Evolutionary conservation across 23 tunicate genomes (phyloP).

Genomic region (Halocynthia roretzi): DNA sequence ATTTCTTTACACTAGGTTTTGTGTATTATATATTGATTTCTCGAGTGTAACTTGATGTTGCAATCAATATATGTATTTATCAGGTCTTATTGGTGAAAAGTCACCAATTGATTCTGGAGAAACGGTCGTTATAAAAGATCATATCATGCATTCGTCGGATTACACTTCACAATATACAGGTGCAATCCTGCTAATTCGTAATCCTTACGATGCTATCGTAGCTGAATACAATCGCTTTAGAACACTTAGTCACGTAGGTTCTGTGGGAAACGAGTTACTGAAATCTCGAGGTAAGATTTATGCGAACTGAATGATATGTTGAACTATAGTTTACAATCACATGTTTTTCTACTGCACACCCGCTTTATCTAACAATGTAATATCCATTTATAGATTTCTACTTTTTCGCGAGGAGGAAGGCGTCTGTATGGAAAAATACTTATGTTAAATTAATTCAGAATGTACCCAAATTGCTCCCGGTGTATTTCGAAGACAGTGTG

Average conservation of each 20-base stretch:
- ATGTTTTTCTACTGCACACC: too few relatives aligned
- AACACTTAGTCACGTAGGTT: background rate
- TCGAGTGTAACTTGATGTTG: background rate
- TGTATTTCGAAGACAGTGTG: slow-evolving; percentile 4
- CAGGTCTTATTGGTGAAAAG: slow-evolving; percentile 21
- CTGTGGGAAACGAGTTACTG: background rate
- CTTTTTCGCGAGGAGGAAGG: background rate
- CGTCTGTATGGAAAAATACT: slow-evolving; percentile 2
- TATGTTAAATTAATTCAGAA: background rate
- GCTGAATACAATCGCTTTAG: slow-evolving; percentile 7
- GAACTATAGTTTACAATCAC: too few relatives aligned
- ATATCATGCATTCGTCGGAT: slow-evolving; percentile 1
- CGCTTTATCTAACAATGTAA: too few relatives aligned
- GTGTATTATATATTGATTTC: background rate
- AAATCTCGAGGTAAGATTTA: background rate
- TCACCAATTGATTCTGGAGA: background rate
- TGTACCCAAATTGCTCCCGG: background rate
- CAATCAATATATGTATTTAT: background rate
- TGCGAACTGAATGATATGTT: too few relatives aligned
- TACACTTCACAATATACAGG: background rate
- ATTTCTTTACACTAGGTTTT: slow-evolving; percentile 8
- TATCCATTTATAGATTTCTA: background rate
- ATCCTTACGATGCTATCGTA: slow-evolving; percentile 3
- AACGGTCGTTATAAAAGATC: slow-evolving; percentile 12
- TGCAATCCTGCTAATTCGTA: background rate